Evolutionary conservation across 2,888 invertebrate genomes (phyloP), one percentile per base, ranked within the genome.

Genomic region (Phania funesta): DNA sequence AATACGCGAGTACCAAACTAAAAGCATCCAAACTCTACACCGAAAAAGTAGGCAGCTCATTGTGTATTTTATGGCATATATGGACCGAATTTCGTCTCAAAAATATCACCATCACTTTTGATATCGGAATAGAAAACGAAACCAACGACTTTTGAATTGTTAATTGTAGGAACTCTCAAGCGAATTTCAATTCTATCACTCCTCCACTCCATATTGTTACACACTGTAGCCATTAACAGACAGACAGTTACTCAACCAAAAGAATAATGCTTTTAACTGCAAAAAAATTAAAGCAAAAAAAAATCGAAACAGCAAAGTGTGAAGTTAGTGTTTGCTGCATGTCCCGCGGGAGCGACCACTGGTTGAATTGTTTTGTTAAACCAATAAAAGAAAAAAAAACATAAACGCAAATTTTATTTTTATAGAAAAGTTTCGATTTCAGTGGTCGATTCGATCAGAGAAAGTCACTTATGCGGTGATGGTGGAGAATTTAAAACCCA

Each of bases 361-460:
- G 84, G 84, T 85, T 85, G 84, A 85, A 85, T 85, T 85, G 84
- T 84, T 84, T 71, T 84, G 83, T 58, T 73, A 64, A 77, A 44
- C 73, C 68, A 77, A 82, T 74, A 70, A 64, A 48, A 80, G 48
- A 56, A 83, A 80, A 80, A 68, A 83, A 80, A 80, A 71, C 52
- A 62, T 64, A 73, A 38, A 77, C 77, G 77, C 64, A 78, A 82
- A 74, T 81, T 46, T 46, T 68, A 44, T 70, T 65, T 50, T 65
- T 70, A 77, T 80, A 83, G 64, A 82, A 84, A 84, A 85, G 84
- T 84, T 85, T 85, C 84, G 84, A 85, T 85, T 85, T 84, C 85
- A 84, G 77, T 83, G 74, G 73, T 62, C 77, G 73, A 71, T 73
- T 71, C 29, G 24, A 46, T 20, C 35, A 46, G 64, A 50, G 70